phyloP scores from a whole-genome alignment of 2,888 invertebrate genomes.

The Leptopterna dolabrata region DNA sequence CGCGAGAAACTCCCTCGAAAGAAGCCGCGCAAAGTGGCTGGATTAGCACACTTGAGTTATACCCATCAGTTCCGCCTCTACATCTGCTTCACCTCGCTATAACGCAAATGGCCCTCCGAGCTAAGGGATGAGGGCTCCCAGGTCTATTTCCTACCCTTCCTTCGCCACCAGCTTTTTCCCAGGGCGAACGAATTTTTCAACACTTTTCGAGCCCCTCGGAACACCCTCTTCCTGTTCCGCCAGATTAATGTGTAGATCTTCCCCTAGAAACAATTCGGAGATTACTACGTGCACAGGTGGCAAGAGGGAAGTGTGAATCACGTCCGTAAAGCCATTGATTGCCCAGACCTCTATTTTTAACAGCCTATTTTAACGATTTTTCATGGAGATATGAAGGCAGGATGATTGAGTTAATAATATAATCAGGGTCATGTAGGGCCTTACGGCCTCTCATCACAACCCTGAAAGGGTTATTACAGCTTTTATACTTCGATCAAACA shows the following conservation, averaged over 20 bases:
- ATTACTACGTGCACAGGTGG: background rate
- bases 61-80: conserved; percentile 25
- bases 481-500: too few relatives aligned
- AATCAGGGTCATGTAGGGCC: too few relatives aligned
- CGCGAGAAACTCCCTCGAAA: background rate
- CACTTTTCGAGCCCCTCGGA: background rate
- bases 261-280: background rate
- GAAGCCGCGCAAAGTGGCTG: conserved; percentile 22
- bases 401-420: too few relatives aligned
- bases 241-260: background rate
- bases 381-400: too few relatives aligned
- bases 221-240: background rate
- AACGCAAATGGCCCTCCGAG: conserved; percentile 26
- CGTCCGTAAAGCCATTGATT: too few relatives aligned
- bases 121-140: background rate
- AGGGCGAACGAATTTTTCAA: conserved; percentile 23
- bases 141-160: background rate
- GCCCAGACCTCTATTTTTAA: too few relatives aligned
- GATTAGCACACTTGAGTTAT: conserved; percentile 46
- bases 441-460: too few relatives aligned
- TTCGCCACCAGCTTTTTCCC: background rate
- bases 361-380: too few relatives aligned
- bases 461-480: too few relatives aligned
- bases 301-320: background rate
- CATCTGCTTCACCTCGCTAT: conserved; percentile 33